A percentile compares a stretch with the other conserved stretches of the same genome.
Evolutionary conservation across 2,888 invertebrate species (phyloP).

Genomic region (Malacosoma neustria): DNA sequence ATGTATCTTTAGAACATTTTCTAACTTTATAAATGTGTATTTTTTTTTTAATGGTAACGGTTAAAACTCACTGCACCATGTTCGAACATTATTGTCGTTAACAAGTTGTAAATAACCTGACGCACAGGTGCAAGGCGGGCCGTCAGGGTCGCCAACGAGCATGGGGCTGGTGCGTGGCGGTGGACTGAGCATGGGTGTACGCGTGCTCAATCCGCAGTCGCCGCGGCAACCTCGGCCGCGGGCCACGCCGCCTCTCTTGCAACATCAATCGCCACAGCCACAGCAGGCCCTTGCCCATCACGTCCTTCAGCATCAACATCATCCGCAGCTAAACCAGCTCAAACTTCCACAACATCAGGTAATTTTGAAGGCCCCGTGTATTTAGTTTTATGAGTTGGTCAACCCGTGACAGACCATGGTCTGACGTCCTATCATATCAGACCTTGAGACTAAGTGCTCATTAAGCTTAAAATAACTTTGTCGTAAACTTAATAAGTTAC

Average conservation of each 20-base stretch:
- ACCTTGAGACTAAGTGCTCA: background rate
- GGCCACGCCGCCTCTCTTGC: constrained; percentile 36
- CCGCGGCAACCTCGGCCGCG: constrained; percentile 40
- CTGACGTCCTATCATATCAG: too few species aligned
- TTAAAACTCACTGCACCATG: too few species aligned
- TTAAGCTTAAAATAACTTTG: background rate
- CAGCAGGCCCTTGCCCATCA: constrained; percentile 49
- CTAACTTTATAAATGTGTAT: too few species aligned
- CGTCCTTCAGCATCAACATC: constrained; percentile 37
- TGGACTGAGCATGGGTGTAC: constrained; percentile 13
- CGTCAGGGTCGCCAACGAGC: constrained; percentile 2
- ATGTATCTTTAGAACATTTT: too few species aligned
- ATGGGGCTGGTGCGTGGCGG: constrained; percentile 2
- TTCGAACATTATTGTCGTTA: too few species aligned
- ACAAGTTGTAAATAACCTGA: too few species aligned
- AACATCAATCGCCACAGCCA: constrained; percentile 21
- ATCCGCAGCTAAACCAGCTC: constrained; percentile 47
- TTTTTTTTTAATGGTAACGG: too few species aligned
- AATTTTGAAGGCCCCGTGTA: too few species aligned
- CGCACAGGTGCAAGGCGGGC: constrained; percentile 9
- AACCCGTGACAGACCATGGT: too few species aligned
- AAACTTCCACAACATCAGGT: constrained; percentile 56
- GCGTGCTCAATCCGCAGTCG: constrained; percentile 44
- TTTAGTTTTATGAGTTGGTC: too few species aligned
- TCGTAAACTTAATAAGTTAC: background rate